These are phyloP conservation scores for Pteromalus puparum DNA, from an alignment of 1,140 invertebrate genomes.

Conservation along the genomic window DNA sequence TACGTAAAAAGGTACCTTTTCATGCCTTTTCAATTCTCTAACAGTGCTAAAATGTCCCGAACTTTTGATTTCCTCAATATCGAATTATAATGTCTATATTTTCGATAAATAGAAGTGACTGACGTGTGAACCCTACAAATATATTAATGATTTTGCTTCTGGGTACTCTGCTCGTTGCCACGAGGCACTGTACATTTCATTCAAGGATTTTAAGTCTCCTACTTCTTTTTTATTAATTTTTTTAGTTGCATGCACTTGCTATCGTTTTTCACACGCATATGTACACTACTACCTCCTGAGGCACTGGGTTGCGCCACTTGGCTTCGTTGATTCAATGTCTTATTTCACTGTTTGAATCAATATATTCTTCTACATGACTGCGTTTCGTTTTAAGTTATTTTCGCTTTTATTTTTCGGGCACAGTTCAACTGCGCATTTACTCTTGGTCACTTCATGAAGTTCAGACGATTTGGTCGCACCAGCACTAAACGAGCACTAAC, in stretches of 20 bases:
- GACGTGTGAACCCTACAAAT: conserved; percentile 44
- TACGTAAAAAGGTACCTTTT: conserved; percentile 34
- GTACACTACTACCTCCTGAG: conserved; percentile 53
- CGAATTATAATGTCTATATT: conserved; percentile 46
- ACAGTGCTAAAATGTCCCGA: conserved; percentile 40
- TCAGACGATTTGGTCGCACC: conserved; percentile 46
- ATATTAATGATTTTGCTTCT: conserved; percentile 10
- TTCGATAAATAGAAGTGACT: conserved; percentile 52
- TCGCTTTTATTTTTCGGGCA: conserved; percentile 39
- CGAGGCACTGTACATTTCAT: conserved; percentile 50
- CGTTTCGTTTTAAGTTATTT: conserved; percentile 26
- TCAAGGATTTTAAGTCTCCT: conserved; percentile 22
- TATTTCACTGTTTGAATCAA: conserved; percentile 47
- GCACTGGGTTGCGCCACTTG: conserved; percentile 54
- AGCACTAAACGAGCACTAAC: conserved; percentile 51
- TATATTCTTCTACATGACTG: conserved; percentile 38
- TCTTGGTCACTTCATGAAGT: conserved; percentile 41
- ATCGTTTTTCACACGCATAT: conserved; percentile 45
- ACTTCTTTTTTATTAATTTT: conserved; percentile 40
- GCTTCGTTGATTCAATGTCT: conserved; percentile 50
- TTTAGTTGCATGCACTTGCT: conserved; percentile 44
- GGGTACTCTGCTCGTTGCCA: conserved; percentile 25
- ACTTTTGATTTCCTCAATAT: conserved; percentile 51
- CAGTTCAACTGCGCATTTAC: conserved; percentile 52
- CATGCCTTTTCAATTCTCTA: conserved; percentile 35